Conservation (phyloP, 2,888 invertebrate species). For the Sphaerophoria taeniata region DNA sequence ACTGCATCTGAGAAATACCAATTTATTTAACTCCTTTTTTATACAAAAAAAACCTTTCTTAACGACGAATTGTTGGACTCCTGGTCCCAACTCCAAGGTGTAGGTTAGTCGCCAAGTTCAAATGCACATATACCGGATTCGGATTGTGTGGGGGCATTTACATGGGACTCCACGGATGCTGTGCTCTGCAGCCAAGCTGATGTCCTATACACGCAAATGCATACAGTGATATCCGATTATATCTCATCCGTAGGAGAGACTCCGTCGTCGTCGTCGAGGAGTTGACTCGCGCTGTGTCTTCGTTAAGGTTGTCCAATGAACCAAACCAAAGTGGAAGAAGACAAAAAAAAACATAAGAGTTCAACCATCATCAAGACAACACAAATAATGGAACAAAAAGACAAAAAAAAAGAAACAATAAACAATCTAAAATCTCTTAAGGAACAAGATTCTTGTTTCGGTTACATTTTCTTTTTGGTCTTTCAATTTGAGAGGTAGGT, state of each 20-base stretch:
- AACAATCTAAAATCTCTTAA: constrained; percentile 72
- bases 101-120: constrained; percentile 74
- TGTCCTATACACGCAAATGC: constrained; percentile 59
- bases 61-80: constrained; percentile 70
- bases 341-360: constrained; percentile 38
- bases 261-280: constrained; percentile 43
- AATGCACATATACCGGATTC: constrained; percentile 70
- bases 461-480: constrained; percentile 72
- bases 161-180: constrained; percentile 58
- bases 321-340: constrained; percentile 34
- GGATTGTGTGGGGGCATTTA: constrained; percentile 73
- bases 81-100: constrained; percentile 69
- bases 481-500: constrained; percentile 55
- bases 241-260: constrained; percentile 44
- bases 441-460: constrained; percentile 71
- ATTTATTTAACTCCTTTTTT: constrained; percentile 49
- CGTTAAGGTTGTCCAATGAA: constrained; percentile 66
- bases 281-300: constrained; percentile 48
- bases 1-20: constrained; percentile 69
- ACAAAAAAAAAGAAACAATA: constrained; percentile 61
- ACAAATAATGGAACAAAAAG: constrained; percentile 40
- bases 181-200: constrained; percentile 45
- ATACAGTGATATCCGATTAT: constrained; percentile 58
- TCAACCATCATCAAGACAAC: constrained; percentile 52
- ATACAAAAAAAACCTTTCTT: constrained; percentile 25